A percentile compares a stretch with the other conserved stretches of the same genome.
phyloP scores from a whole-genome alignment of 2,797 vertebrate species.

The Astyanax mexicanus region DNA sequence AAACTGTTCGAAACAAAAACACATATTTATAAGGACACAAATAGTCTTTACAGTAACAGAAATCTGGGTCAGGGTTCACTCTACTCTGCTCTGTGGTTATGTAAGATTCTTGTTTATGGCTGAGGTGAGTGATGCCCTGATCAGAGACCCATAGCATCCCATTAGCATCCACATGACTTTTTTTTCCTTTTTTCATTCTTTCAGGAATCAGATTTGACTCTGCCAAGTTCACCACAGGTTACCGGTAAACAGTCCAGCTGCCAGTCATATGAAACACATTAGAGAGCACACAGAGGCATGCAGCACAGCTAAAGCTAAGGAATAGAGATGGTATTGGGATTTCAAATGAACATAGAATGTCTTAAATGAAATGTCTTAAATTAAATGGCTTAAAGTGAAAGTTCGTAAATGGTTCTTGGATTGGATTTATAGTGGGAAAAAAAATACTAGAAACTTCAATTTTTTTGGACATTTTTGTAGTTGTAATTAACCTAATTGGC shows the following conservation, averaged over 20 bases:
- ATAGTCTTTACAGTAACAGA: too few relatives aligned
- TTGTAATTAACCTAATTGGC: too few relatives aligned
- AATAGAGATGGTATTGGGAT: not conserved
- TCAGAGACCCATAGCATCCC: slow-evolving; percentile 66
- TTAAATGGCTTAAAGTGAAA: too few relatives aligned
- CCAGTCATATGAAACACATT: slow-evolving; percentile 40
- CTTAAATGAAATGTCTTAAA: too few relatives aligned
- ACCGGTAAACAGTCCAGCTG: slow-evolving; percentile 56
- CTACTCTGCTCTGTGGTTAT: not conserved
- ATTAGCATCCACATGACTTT: slow-evolving; percentile 69
- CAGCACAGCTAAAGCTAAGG: not conserved
- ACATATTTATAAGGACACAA: too few relatives aligned
- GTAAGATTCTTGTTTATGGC: not conserved
- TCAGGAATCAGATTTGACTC: slow-evolving; percentile 35
- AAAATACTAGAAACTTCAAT: too few relatives aligned
- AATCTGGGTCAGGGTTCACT: too few relatives aligned
- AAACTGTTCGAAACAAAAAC: too few relatives aligned
- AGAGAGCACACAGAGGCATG: not conserved
- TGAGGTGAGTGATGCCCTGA: slow-evolving; percentile 38
- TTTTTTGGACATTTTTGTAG: too few relatives aligned
- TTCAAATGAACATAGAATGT: not conserved
- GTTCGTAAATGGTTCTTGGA: too few relatives aligned
- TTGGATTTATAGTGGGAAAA: too few relatives aligned
- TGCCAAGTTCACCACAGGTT: slow-evolving; percentile 50
- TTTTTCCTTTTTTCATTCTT: slow-evolving; percentile 49